Evolutionary conservation across 2,888 invertebrate genomes (phyloP), one percentile per base, ranked within the genome.

Genomic region (Chloroclystis v-ata): DNA sequence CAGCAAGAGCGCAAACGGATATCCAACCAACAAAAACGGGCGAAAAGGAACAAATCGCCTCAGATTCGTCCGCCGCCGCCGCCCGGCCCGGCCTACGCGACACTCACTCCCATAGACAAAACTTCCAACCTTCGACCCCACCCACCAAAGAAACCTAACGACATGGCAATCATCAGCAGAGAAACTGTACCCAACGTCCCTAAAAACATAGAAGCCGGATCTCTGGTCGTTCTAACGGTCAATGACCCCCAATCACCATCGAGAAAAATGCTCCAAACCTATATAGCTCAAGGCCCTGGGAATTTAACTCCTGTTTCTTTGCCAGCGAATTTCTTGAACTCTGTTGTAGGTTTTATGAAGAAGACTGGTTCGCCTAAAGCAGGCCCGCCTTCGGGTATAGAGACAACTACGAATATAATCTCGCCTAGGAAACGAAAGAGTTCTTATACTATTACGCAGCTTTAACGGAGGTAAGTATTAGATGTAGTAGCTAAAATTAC

Each of bases 181-280:
- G 43, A 25, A 29, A 28, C 29, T 16, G 28, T 1, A 12, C 12
- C n/a, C 2, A 16, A 5, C 28, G 35, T 33, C 2, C 79, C 83
- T 2, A 39, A 71, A 0, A 83, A 86, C 47, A 81, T 86, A 0
- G 82, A 85, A 47, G 68, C 65, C 0, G 87, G 86, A 0, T 87
- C 87, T 0, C 54, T 87, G 28, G 86, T 87, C 0, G 83, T 86
- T 0, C 53, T 87, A 1, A 78, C 85, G 0, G 84, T 85, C 0
- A 75, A 82, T 37, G 85, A 86, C 52, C 86, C 87, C 0, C 68
- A 71, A 16, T 77, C 79, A 0, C 82, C 87, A 0, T 65, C 82
- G 0, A 83, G 83, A 56, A 84, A 85, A 48, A 83, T 85, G 77
- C 57, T 86, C 1, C 87, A 87, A 43, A 86, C 86, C 0, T 87